Base-by-base conservation (phyloP, 1,140 invertebrate species). In the Adelges cooleyi region DNA sequence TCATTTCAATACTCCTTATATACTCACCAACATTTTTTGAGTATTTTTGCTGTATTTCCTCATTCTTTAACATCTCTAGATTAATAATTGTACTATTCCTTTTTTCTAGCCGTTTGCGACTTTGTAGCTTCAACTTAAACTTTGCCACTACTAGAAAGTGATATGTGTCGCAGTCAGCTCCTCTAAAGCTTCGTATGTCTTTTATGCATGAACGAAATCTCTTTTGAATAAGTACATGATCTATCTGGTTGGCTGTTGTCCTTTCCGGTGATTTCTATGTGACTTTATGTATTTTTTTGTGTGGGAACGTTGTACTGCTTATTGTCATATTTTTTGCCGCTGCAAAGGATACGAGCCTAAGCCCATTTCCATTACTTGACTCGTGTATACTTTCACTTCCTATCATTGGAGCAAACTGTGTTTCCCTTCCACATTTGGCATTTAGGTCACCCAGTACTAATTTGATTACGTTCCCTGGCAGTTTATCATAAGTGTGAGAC, bases 281-380 rank as follows among this genome's bases (percentile, higher is more conserved):
- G 2, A 17, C 65, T 65, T 69, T 70, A 54, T 72, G 68, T 38
- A 71, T 70, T 17, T 70, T 44, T 65, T 59, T 69, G 13, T 65
- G 50, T 42, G 67, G 67, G 20, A 72, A 69, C 10, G 15, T 22
- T 5, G 68, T 70, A 23, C 67, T 71, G 2, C 20, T 38, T 40
- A 69, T 44, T 56, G 49, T 65, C 53, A 72, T 42, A 18, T 62
- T 65, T 10, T 66, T 67, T n/a, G 36, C 59, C 15, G 22, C 25
- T n/a, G 68, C 67, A 51, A 72, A 59, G 20, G 3, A 20, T 49
- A 20, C 23, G 17, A 49, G 13, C 20, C 13, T 23, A 22, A 49
- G 18, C 13, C 46, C 46, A 22, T 49, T 49, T 20, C 9, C 46
- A 10, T 49, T 49, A 3, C 4, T 49, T 20, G 3, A 13, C 4